These are phyloP conservation scores for Ondatra zibethicus DNA, from an alignment of 2,113 vertebrate genomes.

Conservation along the genomic window DNA sequence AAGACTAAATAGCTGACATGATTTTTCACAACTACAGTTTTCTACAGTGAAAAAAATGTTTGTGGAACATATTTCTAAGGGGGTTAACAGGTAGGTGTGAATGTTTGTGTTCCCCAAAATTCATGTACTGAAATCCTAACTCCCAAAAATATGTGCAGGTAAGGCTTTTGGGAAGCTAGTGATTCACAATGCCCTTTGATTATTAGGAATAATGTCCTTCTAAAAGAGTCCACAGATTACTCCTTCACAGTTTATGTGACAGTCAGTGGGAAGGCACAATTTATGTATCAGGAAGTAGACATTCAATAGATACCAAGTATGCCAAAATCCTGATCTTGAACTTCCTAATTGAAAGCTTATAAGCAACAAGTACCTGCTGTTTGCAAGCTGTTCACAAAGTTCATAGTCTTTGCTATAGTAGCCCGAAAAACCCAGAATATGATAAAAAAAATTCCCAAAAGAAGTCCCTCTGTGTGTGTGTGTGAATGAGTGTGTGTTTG, in stretches of 20 bases:
- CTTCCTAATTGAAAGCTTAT: not conserved
- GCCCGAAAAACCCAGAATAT: not conserved
- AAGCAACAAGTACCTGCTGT: not conserved
- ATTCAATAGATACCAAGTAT: not conserved
- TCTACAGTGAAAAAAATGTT: not conserved
- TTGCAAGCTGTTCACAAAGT: not conserved
- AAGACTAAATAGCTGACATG: not conserved
- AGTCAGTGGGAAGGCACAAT: not conserved
- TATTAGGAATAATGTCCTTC: not conserved
- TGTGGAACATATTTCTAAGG: not conserved
- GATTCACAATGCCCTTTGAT: not conserved
- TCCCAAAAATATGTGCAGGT: not conserved
- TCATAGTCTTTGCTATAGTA: not conserved
- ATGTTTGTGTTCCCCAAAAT: not conserved
- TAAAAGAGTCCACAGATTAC: not conserved
- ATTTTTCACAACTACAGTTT: conserved; percentile 7
- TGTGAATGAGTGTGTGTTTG: not conserved
- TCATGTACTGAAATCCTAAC: not conserved
- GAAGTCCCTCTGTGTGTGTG: not conserved
- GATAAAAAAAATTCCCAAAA: not conserved
- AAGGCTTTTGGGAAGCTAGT: not conserved
- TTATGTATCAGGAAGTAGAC: not conserved
- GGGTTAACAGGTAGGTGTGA: not conserved
- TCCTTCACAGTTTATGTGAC: not conserved
- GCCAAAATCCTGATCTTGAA: not conserved